Evolutionary conservation across 2,113 vertebrate genomes (phyloP), one percentile per base, ranked within the genome.

Genomic region (Leptodactylus fuscus): DNA sequence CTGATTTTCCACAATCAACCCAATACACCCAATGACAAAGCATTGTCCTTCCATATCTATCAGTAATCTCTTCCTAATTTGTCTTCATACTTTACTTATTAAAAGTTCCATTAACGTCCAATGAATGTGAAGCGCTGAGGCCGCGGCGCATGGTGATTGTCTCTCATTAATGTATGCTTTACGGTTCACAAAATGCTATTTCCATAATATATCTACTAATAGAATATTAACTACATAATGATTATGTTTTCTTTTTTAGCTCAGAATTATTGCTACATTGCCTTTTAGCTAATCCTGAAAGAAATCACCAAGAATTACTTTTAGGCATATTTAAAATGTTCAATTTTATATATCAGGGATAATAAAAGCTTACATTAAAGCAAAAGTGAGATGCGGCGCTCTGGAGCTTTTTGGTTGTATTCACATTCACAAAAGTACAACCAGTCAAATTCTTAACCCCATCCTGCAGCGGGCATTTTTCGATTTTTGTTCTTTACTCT

Each of bases 71-170:
- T 62, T 62, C 46, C 49, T 81, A 81, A 44, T 48, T 48, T 67
- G 60, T n/a, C 27, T 49, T 38, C 24, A 49, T 48, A 32, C 32
- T 60, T 58, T 79, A 38, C 58, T 48, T 67, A 81, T 65, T 81
- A 67, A 67, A 81, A 67, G 38, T 81, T 81, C 24, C 53, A 81
- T 48, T 81, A 48, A 67, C 24, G 8, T 32, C 60, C 79, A 67
- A 27, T 48, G 24, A 81, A 65, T 44, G n/a, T 44, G 16, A 46
- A 48, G 18, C 55, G 34, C 32, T 22, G 1, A 51, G 48, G 16
- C 18, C 36, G 34, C 34, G 8, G 20, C 41, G 44, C 49, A 49
- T 48, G 27, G 76, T 27, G 10, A 15, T 58, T 38, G 38, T 60
- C 76, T 78, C 36, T 34, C 29, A 53, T 60, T 60, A 41, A 80